Evolutionary conservation across 2,113 vertebrate genomes (phyloP).

Genomic region (Garra rufa): DNA sequence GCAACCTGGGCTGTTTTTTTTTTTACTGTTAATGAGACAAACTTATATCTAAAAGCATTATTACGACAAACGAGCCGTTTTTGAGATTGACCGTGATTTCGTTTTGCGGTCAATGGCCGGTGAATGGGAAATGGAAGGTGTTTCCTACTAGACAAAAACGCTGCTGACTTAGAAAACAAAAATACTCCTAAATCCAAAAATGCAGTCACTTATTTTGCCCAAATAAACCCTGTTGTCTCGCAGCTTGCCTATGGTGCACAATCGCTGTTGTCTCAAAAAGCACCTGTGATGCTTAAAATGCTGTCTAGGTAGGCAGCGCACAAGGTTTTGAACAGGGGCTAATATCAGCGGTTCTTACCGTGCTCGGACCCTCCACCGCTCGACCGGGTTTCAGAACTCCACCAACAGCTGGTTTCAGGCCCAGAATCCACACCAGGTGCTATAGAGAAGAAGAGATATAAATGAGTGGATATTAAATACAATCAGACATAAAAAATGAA

Average conservation of each 20-base stretch:
- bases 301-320: background rate
- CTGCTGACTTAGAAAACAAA: background rate
- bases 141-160: background rate
- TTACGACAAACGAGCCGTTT: too few relatives aligned
- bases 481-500: background rate
- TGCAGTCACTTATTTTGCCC: background rate
- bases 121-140: too few relatives aligned
- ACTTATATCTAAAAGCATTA: too few relatives aligned
- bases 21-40: too few relatives aligned
- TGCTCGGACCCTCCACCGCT: constrained; percentile 96
- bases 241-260: background rate
- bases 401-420: constrained; percentile 91
- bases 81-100: too few relatives aligned
- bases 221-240: background rate
- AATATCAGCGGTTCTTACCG: constrained; percentile 74
- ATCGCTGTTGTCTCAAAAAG: background rate
- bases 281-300: background rate
- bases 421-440: constrained; percentile 99
- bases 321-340: background rate
- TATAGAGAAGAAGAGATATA: constrained; percentile 47
- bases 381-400: constrained; percentile 95
- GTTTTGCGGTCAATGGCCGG: too few relatives aligned
- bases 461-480: background rate
- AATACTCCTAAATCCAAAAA: background rate
- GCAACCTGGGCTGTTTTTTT: too few relatives aligned